Evolutionary conservation across 2,888 invertebrate genomes (phyloP).

Genomic region (Monopis laevigella): DNA sequence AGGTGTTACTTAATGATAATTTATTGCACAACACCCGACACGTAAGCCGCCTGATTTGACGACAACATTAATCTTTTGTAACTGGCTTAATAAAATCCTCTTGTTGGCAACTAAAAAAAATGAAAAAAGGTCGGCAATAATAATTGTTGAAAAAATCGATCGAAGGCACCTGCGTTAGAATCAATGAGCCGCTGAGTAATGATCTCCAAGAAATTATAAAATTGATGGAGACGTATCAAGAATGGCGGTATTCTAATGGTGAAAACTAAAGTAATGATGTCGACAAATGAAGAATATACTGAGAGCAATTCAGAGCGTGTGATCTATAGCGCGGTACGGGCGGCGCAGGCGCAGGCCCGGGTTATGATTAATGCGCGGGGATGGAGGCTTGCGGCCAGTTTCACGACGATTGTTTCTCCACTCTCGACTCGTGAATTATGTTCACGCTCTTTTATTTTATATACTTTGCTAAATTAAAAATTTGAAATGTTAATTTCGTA

Average conservation of each 20-base stretch:
- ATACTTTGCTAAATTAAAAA: conserved; percentile 30
- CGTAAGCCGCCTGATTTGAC: conserved; percentile 38
- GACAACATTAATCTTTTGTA: conserved; percentile 55
- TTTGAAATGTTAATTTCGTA: conserved; percentile 36
- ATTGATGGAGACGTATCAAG: conserved; percentile 46
- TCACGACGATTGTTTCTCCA: conserved; percentile 18
- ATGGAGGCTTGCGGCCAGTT: conserved; percentile 28
- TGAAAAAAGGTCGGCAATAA: conserved; percentile 19
- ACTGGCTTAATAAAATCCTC: conserved; percentile 39
- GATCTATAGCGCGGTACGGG: conserved; percentile 51
- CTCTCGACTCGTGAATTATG: conserved; percentile 12
- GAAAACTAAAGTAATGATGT: conserved; percentile 22
- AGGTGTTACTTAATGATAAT: conserved; percentile 62
- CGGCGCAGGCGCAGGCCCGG: conserved; percentile 27
- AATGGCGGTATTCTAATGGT: conserved; percentile 23
- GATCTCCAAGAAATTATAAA: conserved; percentile 50
- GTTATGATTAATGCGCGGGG: conserved; percentile 47
- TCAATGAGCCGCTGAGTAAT: conserved; percentile 32
- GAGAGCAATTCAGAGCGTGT: conserved; percentile 36
- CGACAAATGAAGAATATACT: conserved; percentile 47
- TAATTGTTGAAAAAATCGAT: conserved; percentile 2
- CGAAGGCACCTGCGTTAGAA: conserved; percentile 20
- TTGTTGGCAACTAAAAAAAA: conserved; percentile 24
- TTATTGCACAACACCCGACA: conserved; percentile 52
- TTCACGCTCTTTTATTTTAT: conserved; percentile 13